Evolutionary conservation across 2,888 invertebrate species (phyloP).

Genomic region (Epirrhoe tristata): DNA sequence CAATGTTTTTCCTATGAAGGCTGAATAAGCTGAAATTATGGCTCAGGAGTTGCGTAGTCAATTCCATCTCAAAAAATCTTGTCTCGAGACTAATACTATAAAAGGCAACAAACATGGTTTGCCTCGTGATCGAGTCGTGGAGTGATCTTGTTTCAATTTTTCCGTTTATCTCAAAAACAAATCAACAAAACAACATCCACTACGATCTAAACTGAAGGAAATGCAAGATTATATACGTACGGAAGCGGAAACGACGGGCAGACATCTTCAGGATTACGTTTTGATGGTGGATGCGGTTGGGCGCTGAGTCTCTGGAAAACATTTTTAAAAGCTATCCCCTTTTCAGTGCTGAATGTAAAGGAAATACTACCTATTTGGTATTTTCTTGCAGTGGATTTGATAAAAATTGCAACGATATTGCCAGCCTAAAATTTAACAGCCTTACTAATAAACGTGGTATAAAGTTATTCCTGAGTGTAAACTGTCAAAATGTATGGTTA

Average conservation of each 20-base stretch:
- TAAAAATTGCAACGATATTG: background rate
- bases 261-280: slow-evolving; percentile 24
- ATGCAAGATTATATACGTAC: slow-evolving; percentile 12
- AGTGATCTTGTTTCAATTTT: too few relatives aligned
- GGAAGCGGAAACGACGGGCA: slow-evolving; percentile 19
- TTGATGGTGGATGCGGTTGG: slow-evolving; percentile 23
- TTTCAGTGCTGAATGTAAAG: slow-evolving; percentile 6
- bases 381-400: background rate
- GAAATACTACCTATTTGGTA: slow-evolving; percentile 15
- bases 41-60: too few relatives aligned
- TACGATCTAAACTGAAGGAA: background rate
- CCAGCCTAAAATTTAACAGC: background rate
- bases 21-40: too few relatives aligned
- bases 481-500: too few relatives aligned
- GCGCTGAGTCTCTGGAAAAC: slow-evolving; percentile 20
- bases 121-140: too few relatives aligned
- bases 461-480: too few relatives aligned
- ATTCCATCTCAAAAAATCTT: too few relatives aligned
- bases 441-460: too few relatives aligned
- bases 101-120: too few relatives aligned
- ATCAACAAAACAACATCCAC: background rate
- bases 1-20: too few relatives aligned
- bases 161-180: background rate
- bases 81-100: too few relatives aligned
- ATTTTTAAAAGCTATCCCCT: slow-evolving; percentile 19